Conservation (phyloP, 1,140 invertebrate species). For the Bombyx mandarina region DNA sequence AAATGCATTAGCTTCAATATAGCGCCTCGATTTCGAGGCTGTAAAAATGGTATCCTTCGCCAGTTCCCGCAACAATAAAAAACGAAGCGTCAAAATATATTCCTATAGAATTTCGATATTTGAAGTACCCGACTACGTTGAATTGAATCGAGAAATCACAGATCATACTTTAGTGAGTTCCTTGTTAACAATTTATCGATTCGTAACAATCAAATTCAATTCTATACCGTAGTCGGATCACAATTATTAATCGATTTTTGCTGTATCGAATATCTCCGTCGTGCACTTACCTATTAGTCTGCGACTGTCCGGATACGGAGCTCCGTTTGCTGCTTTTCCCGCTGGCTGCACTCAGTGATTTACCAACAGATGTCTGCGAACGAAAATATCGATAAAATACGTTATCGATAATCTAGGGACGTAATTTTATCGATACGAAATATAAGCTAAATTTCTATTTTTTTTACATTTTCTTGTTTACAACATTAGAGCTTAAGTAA, state of each 20-base stretch:
- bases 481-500: background rate
- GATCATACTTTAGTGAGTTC: background rate
- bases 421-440: too few species aligned
- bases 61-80: constrained; percentile 37
- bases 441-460: too few species aligned
- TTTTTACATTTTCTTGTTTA: background rate
- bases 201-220: too few species aligned
- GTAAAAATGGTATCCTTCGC: too few species aligned
- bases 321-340: constrained; percentile 61
- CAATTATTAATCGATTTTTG: constrained; percentile 1
- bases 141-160: background rate
- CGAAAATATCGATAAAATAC: too few species aligned
- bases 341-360: constrained; percentile 56
- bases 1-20: constrained; percentile 34
- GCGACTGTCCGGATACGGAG: constrained; percentile 59
- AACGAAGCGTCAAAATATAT: constrained; percentile 66
- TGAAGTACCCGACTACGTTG: background rate
- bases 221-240: background rate
- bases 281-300: constrained; percentile 53
- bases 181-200: too few species aligned
- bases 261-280: background rate
- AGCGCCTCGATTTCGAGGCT: constrained; percentile 1
- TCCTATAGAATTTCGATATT: constrained; percentile 17
- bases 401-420: too few species aligned
- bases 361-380: constrained; percentile 58